phyloP scores from a whole-genome alignment of 2,888 invertebrate species.

The Thymelicus acteon region DNA sequence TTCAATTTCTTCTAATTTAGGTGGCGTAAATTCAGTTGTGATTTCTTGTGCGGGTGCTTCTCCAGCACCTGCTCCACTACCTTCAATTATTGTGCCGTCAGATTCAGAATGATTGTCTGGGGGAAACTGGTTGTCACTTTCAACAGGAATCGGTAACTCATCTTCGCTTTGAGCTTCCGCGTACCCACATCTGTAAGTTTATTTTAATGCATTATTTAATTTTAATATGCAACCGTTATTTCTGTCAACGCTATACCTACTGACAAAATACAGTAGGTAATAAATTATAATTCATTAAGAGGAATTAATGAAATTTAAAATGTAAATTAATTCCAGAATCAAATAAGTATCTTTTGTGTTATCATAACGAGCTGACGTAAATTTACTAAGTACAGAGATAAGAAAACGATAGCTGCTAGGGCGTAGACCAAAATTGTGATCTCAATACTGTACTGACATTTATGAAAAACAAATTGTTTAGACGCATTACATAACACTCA shows the following conservation, averaged over 20 bases:
- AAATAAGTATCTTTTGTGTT: slow-evolving; percentile 57
- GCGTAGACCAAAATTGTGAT: slow-evolving; percentile 56
- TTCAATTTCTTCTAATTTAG: slow-evolving; percentile 61
- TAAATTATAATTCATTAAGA: neutral
- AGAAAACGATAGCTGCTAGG: slow-evolving; percentile 72
- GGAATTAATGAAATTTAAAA: slow-evolving; percentile 46
- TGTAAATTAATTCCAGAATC: slow-evolving; percentile 67
- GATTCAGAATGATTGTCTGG: slow-evolving; percentile 62
- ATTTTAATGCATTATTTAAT: slow-evolving; percentile 21
- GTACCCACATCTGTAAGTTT: slow-evolving; percentile 50
- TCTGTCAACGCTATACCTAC: no score
- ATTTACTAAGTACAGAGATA: slow-evolving; percentile 71
- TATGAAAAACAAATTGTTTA: slow-evolving; percentile 18
- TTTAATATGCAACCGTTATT: no score
- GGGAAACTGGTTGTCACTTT: slow-evolving; percentile 73
- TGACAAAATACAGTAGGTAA: no score
- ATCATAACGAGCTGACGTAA: slow-evolving; percentile 72
- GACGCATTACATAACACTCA: slow-evolving; percentile 13
- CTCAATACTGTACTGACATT: slow-evolving; percentile 34
- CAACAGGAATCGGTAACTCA: slow-evolving; percentile 67
- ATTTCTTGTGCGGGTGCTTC: slow-evolving; percentile 54
- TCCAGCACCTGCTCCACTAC: slow-evolving; percentile 61
- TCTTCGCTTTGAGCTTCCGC: slow-evolving; percentile 63
- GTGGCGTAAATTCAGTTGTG: slow-evolving; percentile 49
- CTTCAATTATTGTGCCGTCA: slow-evolving; percentile 58